These are phyloP conservation scores for Eulemur rubriventer DNA, from an alignment of 2,797 vertebrate genomes.

Conservation along the genomic window DNA sequence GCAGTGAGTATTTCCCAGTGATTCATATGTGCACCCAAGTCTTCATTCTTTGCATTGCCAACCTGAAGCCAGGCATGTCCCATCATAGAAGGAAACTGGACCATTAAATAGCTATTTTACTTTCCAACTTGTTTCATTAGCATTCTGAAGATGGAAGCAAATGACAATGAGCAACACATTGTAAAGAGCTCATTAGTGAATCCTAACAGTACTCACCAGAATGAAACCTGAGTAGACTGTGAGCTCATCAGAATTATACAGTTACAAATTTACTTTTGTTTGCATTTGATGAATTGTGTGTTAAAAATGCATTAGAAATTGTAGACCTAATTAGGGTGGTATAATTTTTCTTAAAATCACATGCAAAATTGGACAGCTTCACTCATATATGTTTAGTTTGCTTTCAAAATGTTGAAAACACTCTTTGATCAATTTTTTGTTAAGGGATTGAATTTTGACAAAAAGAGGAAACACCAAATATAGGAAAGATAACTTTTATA, in stretches of 20 bases:
- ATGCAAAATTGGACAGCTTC: neutral
- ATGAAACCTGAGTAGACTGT: neutral
- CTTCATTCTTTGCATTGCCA: neutral
- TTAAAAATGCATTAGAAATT: neutral
- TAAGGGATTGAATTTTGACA: constrained; percentile 13
- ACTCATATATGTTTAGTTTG: neutral
- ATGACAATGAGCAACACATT: neutral
- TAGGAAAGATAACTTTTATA: neutral
- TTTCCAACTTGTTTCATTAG: neutral
- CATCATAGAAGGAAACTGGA: neutral
- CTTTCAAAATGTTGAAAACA: constrained; percentile 13
- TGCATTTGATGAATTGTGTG: neutral
- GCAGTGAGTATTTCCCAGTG: neutral
- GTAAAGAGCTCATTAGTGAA: neutral
- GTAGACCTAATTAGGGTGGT: neutral
- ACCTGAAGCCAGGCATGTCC: neutral
- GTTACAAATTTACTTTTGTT: neutral
- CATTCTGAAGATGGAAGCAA: neutral
- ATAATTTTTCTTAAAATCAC: neutral
- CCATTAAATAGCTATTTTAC: neutral
- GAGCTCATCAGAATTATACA: neutral
- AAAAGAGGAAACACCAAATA: constrained; percentile 23
- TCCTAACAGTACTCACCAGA: neutral
- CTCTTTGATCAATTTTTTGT: neutral
- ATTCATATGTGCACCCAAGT: neutral